Evolutionary conservation across 2,113 vertebrate genomes (phyloP).

Genomic region (Helogale parvula): DNA sequence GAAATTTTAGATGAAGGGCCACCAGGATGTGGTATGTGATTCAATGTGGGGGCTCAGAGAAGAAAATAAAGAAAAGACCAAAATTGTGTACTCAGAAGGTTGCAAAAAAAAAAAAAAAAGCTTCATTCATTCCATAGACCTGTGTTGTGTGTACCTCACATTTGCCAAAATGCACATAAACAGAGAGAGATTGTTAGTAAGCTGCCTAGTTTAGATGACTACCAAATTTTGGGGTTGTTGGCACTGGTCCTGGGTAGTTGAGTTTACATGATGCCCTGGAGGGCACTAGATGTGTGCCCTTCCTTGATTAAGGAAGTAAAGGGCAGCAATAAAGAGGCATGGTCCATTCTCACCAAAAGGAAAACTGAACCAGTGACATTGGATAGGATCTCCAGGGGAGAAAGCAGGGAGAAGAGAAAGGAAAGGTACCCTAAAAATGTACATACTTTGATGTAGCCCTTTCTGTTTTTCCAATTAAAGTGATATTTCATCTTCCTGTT

Average conservation of each 20-base stretch:
- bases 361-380: neutral
- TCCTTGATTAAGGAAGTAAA: neutral
- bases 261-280: neutral
- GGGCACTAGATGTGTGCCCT: neutral
- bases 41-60: neutral
- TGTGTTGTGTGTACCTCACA: fast-evolving
- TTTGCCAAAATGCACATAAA: neutral
- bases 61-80: neutral
- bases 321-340: neutral
- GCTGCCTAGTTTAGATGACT: neutral
- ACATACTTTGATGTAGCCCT: neutral
- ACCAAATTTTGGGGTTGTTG: neutral
- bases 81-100: neutral
- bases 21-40: neutral
- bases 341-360: neutral
- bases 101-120: neutral
- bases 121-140: neutral
- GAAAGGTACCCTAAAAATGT: too few species aligned
- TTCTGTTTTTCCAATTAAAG: neutral
- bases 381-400: neutral
- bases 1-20: neutral
- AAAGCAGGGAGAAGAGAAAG: neutral
- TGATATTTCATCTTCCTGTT: neutral
- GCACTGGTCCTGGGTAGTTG: neutral
- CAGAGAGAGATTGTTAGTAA: neutral